Percentiles rank a stretch among this genome's conserved stretches.
phyloP scores from a whole-genome alignment of 2,113 vertebrate species.

The Panthera uncia region DNA sequence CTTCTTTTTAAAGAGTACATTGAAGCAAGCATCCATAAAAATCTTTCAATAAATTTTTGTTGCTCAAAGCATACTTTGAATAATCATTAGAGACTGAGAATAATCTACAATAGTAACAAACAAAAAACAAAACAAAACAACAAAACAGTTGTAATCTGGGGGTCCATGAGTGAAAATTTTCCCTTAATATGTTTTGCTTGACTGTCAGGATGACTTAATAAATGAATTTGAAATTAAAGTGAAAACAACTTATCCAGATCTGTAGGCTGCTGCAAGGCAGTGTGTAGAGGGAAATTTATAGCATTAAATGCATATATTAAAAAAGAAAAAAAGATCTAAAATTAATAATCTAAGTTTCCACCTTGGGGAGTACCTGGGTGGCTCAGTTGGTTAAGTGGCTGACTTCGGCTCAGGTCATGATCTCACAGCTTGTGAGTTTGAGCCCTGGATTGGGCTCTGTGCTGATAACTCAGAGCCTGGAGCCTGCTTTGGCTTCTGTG shows the following conservation, averaged over 20 bases:
- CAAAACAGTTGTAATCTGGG: neutral
- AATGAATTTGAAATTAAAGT: neutral
- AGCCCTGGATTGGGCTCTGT: too few relatives aligned
- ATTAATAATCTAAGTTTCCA: neutral
- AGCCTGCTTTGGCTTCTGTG: too few relatives aligned
- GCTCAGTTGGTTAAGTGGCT: too few relatives aligned
- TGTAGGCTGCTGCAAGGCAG: neutral
- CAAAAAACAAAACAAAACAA: neutral
- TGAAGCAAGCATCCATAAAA: neutral
- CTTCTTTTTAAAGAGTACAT: neutral
- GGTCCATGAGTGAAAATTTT: neutral
- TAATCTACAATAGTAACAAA: neutral
- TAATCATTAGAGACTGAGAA: neutral
- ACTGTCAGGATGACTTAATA: neutral
- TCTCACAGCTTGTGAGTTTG: too few relatives aligned
- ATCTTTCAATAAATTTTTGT: neutral
- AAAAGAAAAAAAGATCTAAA: neutral
- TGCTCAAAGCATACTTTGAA: neutral
- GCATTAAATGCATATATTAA: neutral
- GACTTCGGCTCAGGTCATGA: too few relatives aligned
- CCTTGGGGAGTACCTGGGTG: neutral
- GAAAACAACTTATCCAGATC: neutral
- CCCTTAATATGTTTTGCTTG: neutral
- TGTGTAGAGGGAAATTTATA: neutral
- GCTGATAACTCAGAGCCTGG: too few relatives aligned